These are phyloP conservation scores for Pseudorasbora parva DNA, from an alignment of 2,113 vertebrate species.

Conservation along the genomic window DNA sequence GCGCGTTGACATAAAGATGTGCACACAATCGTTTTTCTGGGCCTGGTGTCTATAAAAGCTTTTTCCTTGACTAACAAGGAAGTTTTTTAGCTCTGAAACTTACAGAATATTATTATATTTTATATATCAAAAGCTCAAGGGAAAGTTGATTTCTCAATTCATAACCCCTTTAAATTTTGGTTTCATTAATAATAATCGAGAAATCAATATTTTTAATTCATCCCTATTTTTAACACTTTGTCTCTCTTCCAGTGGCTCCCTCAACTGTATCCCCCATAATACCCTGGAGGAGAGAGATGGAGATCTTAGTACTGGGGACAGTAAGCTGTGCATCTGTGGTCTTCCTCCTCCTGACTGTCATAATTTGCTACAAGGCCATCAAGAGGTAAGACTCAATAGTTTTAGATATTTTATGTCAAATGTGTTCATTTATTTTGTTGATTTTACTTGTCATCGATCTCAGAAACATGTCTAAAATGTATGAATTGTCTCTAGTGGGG, in stretches of 20 bases:
- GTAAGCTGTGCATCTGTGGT: slow-evolving; percentile 81
- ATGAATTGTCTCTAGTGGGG: too few relatives aligned
- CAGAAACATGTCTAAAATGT: background rate
- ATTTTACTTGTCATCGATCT: background rate
- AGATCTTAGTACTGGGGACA: slow-evolving; percentile 75
- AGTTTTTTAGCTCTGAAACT: too few relatives aligned
- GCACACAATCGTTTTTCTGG: too few relatives aligned
- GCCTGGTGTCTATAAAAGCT: too few relatives aligned
- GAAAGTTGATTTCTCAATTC: too few relatives aligned
- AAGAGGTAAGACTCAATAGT: slow-evolving; percentile 79
- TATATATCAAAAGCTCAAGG: too few relatives aligned
- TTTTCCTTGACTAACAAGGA: too few relatives aligned
- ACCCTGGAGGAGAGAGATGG: slow-evolving; percentile 83
- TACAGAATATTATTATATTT: too few relatives aligned
- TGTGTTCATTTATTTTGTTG: background rate
- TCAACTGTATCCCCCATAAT: slow-evolving; percentile 78
- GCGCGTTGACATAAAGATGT: too few relatives aligned
- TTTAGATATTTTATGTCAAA: background rate
- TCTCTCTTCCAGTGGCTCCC: slow-evolving; percentile 75
- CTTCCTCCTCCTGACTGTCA: slow-evolving; percentile 83
- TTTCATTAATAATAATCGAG: too few relatives aligned
- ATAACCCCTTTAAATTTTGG: too few relatives aligned
- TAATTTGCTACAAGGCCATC: slow-evolving; percentile 91
- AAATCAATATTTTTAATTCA: background rate
- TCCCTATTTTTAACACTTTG: background rate